Evolutionary conservation across 2,888 invertebrate species (phyloP).

Genomic region (Synanthedon formicaeformis): DNA sequence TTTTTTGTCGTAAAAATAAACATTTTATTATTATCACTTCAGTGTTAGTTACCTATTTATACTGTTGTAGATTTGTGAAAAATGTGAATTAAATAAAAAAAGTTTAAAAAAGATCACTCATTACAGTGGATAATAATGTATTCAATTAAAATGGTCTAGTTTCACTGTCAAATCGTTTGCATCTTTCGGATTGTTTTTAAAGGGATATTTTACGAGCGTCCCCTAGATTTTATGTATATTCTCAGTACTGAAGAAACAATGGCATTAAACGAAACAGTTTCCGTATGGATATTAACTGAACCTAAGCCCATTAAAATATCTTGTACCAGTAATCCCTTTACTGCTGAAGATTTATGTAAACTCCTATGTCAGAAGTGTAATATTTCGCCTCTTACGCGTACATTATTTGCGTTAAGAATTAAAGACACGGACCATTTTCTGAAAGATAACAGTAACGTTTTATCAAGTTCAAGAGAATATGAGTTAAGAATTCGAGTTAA

Average conservation of each 20-base stretch:
- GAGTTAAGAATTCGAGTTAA: conserved; percentile 87
- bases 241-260: conserved; percentile 40
- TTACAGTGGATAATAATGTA: too few species aligned
- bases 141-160: too few species aligned
- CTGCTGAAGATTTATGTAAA: conserved; percentile 79
- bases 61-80: too few species aligned
- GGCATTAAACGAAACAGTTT: conserved; percentile 51
- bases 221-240: conserved; percentile 45
- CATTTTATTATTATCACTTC: too few species aligned
- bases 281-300: conserved; percentile 55
- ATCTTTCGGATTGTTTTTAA: too few species aligned
- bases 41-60: too few species aligned
- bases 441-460: conserved; percentile 69
- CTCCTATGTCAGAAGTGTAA: conserved; percentile 77
- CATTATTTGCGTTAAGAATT: conserved; percentile 81
- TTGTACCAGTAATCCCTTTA: conserved; percentile 41
- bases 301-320: conserved; percentile 46
- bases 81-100: too few species aligned
- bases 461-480: conserved; percentile 66
- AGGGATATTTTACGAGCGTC: conserved; percentile 31
- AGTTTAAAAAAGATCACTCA: too few species aligned
- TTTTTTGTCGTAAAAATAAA: too few species aligned
- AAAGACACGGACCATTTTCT: conserved; percentile 76
- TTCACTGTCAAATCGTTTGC: too few species aligned
- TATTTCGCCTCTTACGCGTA: conserved; percentile 81